Base-by-base conservation (phyloP, 2,888 invertebrate genomes). In the Xanthia icteritia region DNA sequence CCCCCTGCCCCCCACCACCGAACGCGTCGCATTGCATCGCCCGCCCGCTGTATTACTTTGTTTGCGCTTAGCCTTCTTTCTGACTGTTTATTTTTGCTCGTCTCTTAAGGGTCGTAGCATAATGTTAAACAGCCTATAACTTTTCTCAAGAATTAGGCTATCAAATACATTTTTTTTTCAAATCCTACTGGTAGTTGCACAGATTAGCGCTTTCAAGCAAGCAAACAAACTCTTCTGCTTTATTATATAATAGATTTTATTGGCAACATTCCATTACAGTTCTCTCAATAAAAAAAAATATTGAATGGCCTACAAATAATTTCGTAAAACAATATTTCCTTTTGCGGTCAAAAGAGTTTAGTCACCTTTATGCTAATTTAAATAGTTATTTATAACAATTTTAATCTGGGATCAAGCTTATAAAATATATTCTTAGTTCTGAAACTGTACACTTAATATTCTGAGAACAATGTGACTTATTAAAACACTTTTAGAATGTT, bases 391-490 rank as follows among this genome's bases (percentile, higher is more conserved):
- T 42, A 51, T 45, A 64, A 45, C 0, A 45, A 31, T 58, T 77
- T 42, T 56, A 66, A 78, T 84, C 73, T 73, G 69, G 48, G 56
- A 64, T 61, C 58, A 51, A 54, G 45, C 17, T 66, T 45, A 31
- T 45, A 60, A 20, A 39, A 65, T 76, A 61, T 64, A 31, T 78
- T 70, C 23, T 63, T n/a, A 27, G 60, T 51, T 77, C 42, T 69
- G 60, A 36, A 73, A 73, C 56, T 54, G 2, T 31, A 60, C 4
- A 64, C 66, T 76, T 84, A 17, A 60, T 58, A 72, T 84, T 86
- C 85, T 67, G 5, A 72, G 85, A 86, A 81, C 51, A 72, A 79
- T 73, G 68, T 72, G 61, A 71, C 77, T 83, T 85, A 77, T 77
- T 85, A 71, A 73, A 77, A 76, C 61, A 70, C 45, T 77, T 80